These are phyloP conservation scores for Drosophila chauvacae DNA, from an alignment of 1,140 invertebrate genomes.

Conservation along the genomic window DNA sequence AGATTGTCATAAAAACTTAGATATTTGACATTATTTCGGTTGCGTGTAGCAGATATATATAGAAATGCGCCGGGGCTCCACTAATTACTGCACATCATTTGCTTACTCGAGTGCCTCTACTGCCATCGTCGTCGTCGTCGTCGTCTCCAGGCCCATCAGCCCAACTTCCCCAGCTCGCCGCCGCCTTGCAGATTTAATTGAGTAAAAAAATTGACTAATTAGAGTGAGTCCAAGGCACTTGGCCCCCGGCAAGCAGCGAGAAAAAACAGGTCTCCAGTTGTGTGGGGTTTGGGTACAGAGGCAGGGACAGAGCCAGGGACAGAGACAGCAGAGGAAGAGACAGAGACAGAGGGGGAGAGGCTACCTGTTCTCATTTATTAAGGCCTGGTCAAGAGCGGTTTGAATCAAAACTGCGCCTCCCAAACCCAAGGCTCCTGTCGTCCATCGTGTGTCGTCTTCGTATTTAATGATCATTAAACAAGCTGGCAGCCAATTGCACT, in stretches of 20 bases:
- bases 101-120: conserved; percentile 71
- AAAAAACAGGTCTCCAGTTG: conserved; percentile 61
- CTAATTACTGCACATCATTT: conserved; percentile 83
- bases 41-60: conserved; percentile 8
- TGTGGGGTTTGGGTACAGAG: conserved; percentile 7
- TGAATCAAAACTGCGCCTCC: conserved; percentile 70
- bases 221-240: conserved; percentile 78
- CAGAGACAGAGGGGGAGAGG: conserved; percentile 2
- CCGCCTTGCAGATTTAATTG: conserved; percentile 74
- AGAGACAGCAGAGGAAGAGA: not conserved
- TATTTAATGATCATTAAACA: conserved; percentile 82
- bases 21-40: conserved; percentile 6
- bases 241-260: conserved; percentile 59
- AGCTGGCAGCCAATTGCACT: conserved; percentile 80
- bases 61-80: conserved; percentile 43
- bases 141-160: conserved; percentile 27
- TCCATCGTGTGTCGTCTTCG: conserved; percentile 74
- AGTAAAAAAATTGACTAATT: conserved; percentile 82
- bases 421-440: conserved; percentile 33
- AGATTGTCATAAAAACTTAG: not conserved
- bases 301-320: not conserved
- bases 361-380: conserved; percentile 81
- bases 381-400: conserved; percentile 79
- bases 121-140: conserved; percentile 19
- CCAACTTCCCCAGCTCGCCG: conserved; percentile 45